A percentile compares a stretch with the other conserved stretches of the same genome.
phyloP scores from a whole-genome alignment of 2,797 vertebrate genomes.

The Pangasius sanitwongsei region DNA sequence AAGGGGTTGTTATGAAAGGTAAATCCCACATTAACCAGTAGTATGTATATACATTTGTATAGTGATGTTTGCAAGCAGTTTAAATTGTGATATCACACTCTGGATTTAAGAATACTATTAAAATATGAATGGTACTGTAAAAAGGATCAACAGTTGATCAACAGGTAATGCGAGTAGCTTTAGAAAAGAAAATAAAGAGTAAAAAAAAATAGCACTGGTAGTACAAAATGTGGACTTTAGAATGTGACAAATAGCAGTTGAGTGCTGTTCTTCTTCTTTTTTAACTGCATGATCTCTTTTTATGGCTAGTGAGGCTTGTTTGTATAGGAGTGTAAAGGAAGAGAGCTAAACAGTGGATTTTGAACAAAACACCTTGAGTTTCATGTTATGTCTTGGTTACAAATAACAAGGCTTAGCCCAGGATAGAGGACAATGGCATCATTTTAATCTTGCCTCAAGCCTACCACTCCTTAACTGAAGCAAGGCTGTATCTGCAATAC shows the following conservation, averaged over 20 bases:
- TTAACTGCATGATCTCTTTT: constrained; percentile 31
- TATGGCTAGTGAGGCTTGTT: constrained; percentile 25
- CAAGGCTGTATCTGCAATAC: constrained; percentile 60
- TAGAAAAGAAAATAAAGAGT: neutral
- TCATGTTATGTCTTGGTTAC: constrained; percentile 62
- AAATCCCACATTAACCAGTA: neutral
- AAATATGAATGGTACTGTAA: no score
- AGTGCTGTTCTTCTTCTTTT: neutral
- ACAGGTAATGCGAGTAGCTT: neutral
- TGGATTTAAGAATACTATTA: neutral
- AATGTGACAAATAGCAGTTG: neutral
- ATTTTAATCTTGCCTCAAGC: constrained; percentile 58
- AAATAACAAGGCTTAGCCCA: constrained; percentile 55
- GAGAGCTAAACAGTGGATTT: constrained; percentile 45
- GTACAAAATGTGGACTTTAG: neutral
- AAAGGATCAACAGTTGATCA: neutral
- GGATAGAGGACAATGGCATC: constrained; percentile 54
- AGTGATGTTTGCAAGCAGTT: neutral
- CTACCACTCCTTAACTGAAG: constrained; percentile 57
- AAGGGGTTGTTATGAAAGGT: neutral
- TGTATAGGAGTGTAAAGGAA: constrained; percentile 49
- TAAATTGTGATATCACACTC: neutral
- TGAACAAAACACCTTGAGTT: constrained; percentile 62
- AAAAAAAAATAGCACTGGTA: neutral
- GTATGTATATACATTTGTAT: neutral